Evolutionary conservation across 2,113 vertebrate species (phyloP), one percentile per base, ranked within the genome.

Genomic region (Platycercus adscitus): DNA sequence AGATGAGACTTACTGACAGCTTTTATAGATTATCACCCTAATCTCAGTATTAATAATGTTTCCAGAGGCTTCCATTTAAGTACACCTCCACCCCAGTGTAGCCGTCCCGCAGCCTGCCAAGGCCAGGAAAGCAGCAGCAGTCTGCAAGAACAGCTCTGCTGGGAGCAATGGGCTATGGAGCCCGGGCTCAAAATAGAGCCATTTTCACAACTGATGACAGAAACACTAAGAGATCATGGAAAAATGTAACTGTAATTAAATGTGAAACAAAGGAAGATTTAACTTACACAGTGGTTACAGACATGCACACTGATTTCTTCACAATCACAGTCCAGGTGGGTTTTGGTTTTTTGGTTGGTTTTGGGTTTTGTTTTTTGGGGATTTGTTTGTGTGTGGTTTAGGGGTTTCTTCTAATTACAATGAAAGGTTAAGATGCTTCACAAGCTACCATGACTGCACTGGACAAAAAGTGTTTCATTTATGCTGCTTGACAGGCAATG

Each of bases 21-120:
- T 39, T 71, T 66, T 20, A 49, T 16, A 53, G 37, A 44, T 0
- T 35, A 77, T 11, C 37, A 52, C 21, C 21, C 71, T 68, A 35
- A 19, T n/a, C 53, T 58, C 33, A 43, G 17, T 37, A 61, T n/a
- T 77, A 41, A 52, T 46, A 28, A 43, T 8, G 11, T 58, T 86
- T 91, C 41, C 15, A 49, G 18, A 64, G 23, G 4, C 9, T 84
- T 78, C 9, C 15, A 61, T 14, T 4, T 11, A 35, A 44, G 14
- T 20, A 17, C 1, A 6, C 21, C 29, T 31, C 2, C 6, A 13
- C 8, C 2, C 17, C 8, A 8, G 11, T 5, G 11, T 7, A 14
- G 44, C 31, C 24, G 24, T 52, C 49, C 52, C 6, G 0, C 47
- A 72, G 70, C 35, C 73, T 70, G 77, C 25, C n/a, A 49, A 58